Percentiles rank a stretch among this genome's conserved stretches.
Conservation (phyloP, 2,888 invertebrate genomes). For the Idaea dimidiata region DNA sequence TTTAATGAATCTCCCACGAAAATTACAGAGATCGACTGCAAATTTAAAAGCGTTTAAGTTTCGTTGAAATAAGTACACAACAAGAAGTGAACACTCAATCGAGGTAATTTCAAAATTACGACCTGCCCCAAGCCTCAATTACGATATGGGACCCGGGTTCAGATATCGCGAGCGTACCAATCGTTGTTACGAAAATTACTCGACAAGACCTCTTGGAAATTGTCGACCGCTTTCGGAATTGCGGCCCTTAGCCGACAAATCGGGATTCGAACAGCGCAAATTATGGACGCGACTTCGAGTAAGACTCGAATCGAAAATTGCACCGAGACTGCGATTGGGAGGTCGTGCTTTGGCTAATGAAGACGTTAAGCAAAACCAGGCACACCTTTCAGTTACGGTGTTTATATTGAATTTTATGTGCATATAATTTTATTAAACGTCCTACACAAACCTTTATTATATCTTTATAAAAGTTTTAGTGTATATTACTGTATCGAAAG, state of each 20-base stretch:
- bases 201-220: conserved; percentile 64
- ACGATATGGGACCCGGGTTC: conserved; percentile 53
- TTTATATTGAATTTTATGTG: conserved; percentile 75
- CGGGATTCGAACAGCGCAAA: conserved; percentile 65
- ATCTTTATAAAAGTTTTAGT: not conserved
- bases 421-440: conserved; percentile 61
- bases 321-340: conserved; percentile 58
- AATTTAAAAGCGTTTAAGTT: conserved; percentile 58
- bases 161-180: conserved; percentile 54
- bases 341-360: conserved; percentile 73
- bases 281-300: conserved; percentile 56
- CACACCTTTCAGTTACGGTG: conserved; percentile 59
- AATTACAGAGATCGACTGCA: conserved; percentile 49
- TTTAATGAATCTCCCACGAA: conserved; percentile 47
- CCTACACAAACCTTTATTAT: conserved; percentile 40
- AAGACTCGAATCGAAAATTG: conserved; percentile 66
- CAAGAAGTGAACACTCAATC: conserved; percentile 68
- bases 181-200: conserved; percentile 65
- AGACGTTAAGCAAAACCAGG: conserved; percentile 73
- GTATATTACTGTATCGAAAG: not conserved
- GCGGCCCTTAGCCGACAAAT: conserved; percentile 62
- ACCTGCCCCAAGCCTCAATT: conserved; percentile 71
- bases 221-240: conserved; percentile 62
- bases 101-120: conserved; percentile 74
- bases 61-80: conserved; percentile 37